phyloP scores from a whole-genome alignment of 37 sponge, comb jelly and placozoan species.

The Beroe forskalii region DNA sequence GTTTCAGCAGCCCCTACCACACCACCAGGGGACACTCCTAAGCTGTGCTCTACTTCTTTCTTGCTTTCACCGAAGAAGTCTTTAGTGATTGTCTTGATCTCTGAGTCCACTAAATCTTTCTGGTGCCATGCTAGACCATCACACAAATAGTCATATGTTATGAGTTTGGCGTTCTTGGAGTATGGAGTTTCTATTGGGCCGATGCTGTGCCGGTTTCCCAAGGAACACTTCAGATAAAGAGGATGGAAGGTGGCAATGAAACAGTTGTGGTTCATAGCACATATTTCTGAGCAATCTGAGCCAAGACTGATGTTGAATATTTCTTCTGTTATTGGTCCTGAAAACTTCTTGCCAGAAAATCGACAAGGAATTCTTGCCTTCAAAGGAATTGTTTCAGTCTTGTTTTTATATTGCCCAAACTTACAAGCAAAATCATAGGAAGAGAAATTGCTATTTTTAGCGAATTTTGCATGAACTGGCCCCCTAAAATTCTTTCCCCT shows the following conservation, averaged over 20 bases:
- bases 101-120: neutral
- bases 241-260: neutral
- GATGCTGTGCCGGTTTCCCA: neutral
- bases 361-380: constrained; percentile 5
- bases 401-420: neutral
- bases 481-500: neutral
- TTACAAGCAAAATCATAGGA: constrained; percentile 7
- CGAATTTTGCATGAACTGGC: neutral
- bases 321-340: neutral
- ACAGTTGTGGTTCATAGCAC: constrained; percentile 11
- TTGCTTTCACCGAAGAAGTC: neutral
- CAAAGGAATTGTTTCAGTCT: neutral
- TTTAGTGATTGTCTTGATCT: neutral
- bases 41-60: neutral
- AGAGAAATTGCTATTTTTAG: neutral
- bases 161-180: neutral
- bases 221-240: neutral
- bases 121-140: neutral
- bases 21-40: too few species aligned
- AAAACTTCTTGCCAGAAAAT: neutral
- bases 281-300: constrained; percentile 23
- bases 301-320: neutral
- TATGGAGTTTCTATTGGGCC: neutral
- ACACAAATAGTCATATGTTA: constrained; percentile 11
- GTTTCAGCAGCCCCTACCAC: neutral